Evolutionary conservation across 2,888 invertebrate species (phyloP).

Genomic region (Hydrotaea cyrtoneurina): DNA sequence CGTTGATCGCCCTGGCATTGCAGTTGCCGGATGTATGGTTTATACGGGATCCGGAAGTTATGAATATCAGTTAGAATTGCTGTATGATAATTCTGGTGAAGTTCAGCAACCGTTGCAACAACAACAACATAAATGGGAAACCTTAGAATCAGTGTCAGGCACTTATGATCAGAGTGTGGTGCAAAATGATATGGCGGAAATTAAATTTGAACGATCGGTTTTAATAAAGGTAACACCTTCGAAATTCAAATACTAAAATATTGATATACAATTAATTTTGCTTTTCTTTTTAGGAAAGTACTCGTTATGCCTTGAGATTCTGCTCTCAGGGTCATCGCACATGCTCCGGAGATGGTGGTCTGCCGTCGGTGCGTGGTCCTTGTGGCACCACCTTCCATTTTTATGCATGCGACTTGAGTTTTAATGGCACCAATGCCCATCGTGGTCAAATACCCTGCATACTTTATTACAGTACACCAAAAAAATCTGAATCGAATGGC

Average conservation of each 20-base stretch:
- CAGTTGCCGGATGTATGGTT: slow-evolving; percentile 93
- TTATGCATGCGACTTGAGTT: slow-evolving; percentile 94
- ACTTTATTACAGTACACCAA: slow-evolving; percentile 84
- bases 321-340: slow-evolving; percentile 95
- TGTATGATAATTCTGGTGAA: slow-evolving; percentile 87
- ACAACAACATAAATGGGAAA: slow-evolving; percentile 90
- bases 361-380: slow-evolving; percentile 93
- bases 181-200: slow-evolving; percentile 92
- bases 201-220: slow-evolving; percentile 94
- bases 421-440: slow-evolving; percentile 97
- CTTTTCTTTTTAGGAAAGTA: slow-evolving; percentile 88
- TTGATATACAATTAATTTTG: slow-evolving; percentile 22
- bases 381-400: slow-evolving; percentile 96
- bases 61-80: slow-evolving; percentile 94
- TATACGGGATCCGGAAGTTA: slow-evolving; percentile 94
- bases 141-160: slow-evolving; percentile 91
- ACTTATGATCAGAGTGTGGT: slow-evolving; percentile 92
- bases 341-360: slow-evolving; percentile 96
- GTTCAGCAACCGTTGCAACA: slow-evolving; percentile 82
- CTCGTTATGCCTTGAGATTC: slow-evolving; percentile 93
- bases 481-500: slow-evolving; percentile 75
- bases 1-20: slow-evolving; percentile 94
- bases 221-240: slow-evolving; percentile 86
- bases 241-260: not conserved
- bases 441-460: slow-evolving; percentile 97